Conservation (phyloP, 1,140 invertebrate genomes). For the Gryon sp. region DNA sequence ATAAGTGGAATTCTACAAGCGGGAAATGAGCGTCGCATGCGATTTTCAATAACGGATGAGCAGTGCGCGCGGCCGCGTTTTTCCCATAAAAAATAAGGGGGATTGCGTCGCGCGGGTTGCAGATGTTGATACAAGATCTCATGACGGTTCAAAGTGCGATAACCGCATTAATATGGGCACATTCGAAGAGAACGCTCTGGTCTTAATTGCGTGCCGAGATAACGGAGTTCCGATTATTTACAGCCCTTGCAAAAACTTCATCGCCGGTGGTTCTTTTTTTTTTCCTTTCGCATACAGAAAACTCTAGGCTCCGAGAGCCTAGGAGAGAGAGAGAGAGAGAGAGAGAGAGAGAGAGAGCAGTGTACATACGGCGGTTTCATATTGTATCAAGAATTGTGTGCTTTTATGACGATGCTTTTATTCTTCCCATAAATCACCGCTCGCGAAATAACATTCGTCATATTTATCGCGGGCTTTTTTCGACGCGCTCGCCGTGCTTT, state of each 20-base stretch:
- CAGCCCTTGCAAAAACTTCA: slow-evolving; percentile 58
- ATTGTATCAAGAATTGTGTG: slow-evolving; percentile 38
- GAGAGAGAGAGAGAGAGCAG: no score
- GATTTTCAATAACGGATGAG: slow-evolving; percentile 61
- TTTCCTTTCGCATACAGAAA: no score
- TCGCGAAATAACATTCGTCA: slow-evolving; percentile 47
- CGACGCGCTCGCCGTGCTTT: slow-evolving; percentile 26
- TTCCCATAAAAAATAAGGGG: slow-evolving; percentile 57
- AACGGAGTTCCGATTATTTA: slow-evolving; percentile 61
- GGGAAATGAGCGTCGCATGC: slow-evolving; percentile 64
- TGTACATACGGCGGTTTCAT: slow-evolving; percentile 34
- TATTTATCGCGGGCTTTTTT: slow-evolving; percentile 50
- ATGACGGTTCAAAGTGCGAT: slow-evolving; percentile 61
- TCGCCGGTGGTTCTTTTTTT: slow-evolving; percentile 56
- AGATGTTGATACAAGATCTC: slow-evolving; percentile 57
- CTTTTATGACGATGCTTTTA: slow-evolving; percentile 54
- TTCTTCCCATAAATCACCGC: slow-evolving; percentile 49
- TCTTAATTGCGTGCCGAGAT: slow-evolving; percentile 60
- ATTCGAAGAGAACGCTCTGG: slow-evolving; percentile 47
- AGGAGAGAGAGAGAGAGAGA: no score
- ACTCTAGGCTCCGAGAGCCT: slow-evolving; percentile 21
- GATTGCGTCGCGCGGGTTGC: slow-evolving; percentile 54
- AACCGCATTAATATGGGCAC: slow-evolving; percentile 59
- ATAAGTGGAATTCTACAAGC: slow-evolving; percentile 58
- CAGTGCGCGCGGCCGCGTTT: slow-evolving; percentile 42